phyloP scores from a whole-genome alignment of 2,113 vertebrate genomes.

The Sorex araneus region DNA sequence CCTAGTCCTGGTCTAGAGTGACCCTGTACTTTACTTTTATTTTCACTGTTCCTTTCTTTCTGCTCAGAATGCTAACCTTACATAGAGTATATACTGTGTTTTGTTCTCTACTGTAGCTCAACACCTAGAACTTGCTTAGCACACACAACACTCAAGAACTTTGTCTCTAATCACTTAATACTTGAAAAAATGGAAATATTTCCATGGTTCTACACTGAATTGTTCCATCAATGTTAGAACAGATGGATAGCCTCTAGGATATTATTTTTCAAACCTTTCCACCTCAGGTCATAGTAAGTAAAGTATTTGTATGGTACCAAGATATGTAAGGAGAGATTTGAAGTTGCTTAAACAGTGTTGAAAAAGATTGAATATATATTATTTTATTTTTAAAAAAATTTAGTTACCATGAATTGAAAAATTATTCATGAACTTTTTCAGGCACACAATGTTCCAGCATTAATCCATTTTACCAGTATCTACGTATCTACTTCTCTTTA shows the following conservation, averaged over 20 bases:
- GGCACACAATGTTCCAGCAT: too few relatives aligned
- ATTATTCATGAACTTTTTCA: too few relatives aligned
- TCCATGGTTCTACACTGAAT: neutral
- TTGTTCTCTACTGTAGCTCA: neutral
- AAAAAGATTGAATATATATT: slow-evolving; percentile 23
- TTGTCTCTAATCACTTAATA: slow-evolving; percentile 21
- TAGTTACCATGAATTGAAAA: neutral
- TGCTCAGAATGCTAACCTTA: neutral
- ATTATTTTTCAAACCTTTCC: neutral
- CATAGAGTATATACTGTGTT: neutral
- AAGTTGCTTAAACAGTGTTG: neutral
- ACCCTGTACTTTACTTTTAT: too few relatives aligned
- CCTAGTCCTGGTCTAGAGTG: too few relatives aligned
- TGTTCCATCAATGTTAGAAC: neutral
- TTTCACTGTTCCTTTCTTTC: neutral
- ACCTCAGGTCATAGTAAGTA: neutral
- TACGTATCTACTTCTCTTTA: too few relatives aligned
- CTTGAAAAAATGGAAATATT: neutral
- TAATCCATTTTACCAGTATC: too few relatives aligned
- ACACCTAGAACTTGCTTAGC: neutral
- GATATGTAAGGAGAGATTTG: neutral
- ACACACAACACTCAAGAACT: neutral
- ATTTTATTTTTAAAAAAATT: neutral
- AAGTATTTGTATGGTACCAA: slow-evolving; percentile 17
- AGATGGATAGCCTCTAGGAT: neutral